Base-by-base conservation (phyloP, 2,113 vertebrate species). In the Panthera uncia region DNA sequence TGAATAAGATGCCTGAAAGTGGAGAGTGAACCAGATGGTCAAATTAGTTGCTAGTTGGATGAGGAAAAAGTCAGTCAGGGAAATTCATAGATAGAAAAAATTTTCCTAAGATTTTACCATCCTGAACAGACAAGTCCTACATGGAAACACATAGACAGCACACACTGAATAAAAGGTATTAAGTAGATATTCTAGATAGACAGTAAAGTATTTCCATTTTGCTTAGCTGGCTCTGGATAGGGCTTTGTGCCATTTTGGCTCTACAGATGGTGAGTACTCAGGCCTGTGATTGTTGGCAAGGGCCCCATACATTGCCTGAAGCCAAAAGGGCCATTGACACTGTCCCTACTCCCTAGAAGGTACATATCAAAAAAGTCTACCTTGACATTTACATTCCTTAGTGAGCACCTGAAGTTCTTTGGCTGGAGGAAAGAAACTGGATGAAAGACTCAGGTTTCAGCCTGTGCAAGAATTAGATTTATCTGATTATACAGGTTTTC, bases 401-500 rank as follows among this genome's bases (percentile, higher is more conserved):
- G 76, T 52, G 87, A 95, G 36, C 69, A 96, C n/a, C 57, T 55
- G n/a, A n/a, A 5, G 50, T 68, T 95, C 23, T 57, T 92, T 92
- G 36, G 31, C 68, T 90, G 15, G 48, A 86, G 41, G 48, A 87
- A 95, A 13, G 33, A 94, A 95, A 95, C 80, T 69, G 48, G 50
- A 78, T 73, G 5, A 41, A 41, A 97, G 94, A 78, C 14, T 94
- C 41, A 21, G 50, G 76, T 87, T 96, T 96, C 81, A 82, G 61
- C 25, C 45, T 91, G 25, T 79, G 92, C 9, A 63, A 97, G 85
- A 95, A 89, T 96, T 91, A 97, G 52, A 96, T 92, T 96, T 97
- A 92, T 97, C 94, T 96, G n/a, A 95, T 85, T 92, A 86, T 81
- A 92, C 61, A 92, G 61, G 82, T 90, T 97, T 97, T 94, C 93